phyloP scores from a whole-genome alignment of 2,113 vertebrate species.

The Podiceps cristatus region DNA sequence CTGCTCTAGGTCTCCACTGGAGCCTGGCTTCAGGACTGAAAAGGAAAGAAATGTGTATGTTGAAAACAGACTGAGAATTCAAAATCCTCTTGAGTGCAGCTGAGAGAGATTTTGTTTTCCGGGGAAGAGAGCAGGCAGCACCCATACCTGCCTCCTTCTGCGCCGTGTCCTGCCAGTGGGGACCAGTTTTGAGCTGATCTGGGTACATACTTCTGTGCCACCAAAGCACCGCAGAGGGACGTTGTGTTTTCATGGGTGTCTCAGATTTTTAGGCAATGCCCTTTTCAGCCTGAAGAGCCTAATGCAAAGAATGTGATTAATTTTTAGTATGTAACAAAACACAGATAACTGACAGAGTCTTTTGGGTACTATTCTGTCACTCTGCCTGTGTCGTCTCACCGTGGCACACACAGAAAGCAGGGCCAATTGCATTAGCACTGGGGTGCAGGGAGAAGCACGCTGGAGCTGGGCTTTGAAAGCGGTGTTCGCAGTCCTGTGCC shows the following conservation, averaged over 20 bases:
- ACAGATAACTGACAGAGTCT: not conserved
- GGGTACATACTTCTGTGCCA: not conserved
- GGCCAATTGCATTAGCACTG: conserved; percentile 11
- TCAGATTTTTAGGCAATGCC: not conserved
- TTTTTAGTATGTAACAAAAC: not conserved
- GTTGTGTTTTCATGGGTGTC: not conserved
- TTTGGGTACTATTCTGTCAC: not conserved
- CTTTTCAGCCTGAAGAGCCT: not conserved
- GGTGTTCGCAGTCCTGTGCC: not conserved
- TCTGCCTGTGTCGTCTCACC: not conserved
- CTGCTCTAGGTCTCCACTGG: not conserved
- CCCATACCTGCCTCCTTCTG: not conserved
- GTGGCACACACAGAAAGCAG: not conserved
- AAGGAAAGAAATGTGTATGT: not conserved
- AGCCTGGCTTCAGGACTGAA: not conserved
- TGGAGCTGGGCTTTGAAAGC: conserved; percentile 10
- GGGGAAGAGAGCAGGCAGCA: not conserved
- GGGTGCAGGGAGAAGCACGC: not conserved
- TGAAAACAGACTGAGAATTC: not conserved
- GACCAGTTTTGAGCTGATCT: not conserved
- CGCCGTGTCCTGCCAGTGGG: not conserved
- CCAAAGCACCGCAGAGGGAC: not conserved
- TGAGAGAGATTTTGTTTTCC: not conserved
- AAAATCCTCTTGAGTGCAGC: not conserved
- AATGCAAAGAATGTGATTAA: not conserved